Evolutionary conservation across 2,113 vertebrate genomes (phyloP).

Genomic region (Martes martes): DNA sequence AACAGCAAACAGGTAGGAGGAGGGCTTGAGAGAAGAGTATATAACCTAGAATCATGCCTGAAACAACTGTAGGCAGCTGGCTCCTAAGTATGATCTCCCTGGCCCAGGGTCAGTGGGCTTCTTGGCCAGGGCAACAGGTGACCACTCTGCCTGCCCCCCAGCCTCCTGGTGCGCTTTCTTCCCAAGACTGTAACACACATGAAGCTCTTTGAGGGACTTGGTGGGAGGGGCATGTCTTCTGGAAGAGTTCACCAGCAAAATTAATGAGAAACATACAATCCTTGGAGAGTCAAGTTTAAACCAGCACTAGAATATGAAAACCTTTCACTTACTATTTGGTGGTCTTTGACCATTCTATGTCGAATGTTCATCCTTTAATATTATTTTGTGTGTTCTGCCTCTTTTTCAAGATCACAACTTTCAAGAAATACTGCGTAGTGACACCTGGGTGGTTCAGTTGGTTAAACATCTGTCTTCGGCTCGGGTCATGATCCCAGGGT

Average conservation of each 20-base stretch:
- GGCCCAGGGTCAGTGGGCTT: not conserved
- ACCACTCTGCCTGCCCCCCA: rapidly evolving
- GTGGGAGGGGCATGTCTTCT: not conserved
- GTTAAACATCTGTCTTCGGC: too few relatives aligned
- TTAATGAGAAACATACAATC: not conserved
- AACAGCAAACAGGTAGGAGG: not conserved
- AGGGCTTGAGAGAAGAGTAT: not conserved
- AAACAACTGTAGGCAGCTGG: not conserved
- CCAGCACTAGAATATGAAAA: not conserved
- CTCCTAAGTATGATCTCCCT: not conserved
- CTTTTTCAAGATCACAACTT: not conserved
- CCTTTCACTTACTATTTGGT: not conserved
- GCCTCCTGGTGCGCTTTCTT: not conserved
- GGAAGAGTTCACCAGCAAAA: not conserved
- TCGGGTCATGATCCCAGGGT: too few relatives aligned
- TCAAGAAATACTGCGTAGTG: not conserved
- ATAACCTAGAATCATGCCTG: not conserved
- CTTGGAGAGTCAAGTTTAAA: not conserved
- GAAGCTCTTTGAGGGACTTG: not conserved
- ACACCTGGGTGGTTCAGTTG: too few relatives aligned
- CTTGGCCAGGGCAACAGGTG: not conserved
- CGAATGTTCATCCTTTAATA: not conserved
- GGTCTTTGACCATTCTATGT: not conserved
- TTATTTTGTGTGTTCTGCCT: not conserved
- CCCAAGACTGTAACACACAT: not conserved